Base-by-base conservation (phyloP, 2,113 vertebrate genomes). In the Corythornis cristatus region DNA sequence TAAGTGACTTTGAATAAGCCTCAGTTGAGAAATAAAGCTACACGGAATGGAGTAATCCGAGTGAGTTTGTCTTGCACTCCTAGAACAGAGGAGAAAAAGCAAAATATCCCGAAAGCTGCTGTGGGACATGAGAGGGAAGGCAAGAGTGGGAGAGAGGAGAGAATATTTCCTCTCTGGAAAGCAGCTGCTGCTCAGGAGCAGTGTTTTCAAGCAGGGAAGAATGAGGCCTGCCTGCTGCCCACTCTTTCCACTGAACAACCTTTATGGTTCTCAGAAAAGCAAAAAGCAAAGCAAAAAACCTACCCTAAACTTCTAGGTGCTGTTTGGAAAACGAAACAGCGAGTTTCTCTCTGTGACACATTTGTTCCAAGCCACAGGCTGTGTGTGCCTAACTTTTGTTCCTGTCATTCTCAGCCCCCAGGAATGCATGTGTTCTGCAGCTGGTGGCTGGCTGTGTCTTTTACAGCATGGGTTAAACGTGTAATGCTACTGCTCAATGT, bases 321-420 rank as follows among this genome's bases (percentile, higher is more conserved):
- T 54, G 67, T 76, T 76, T 90, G 79, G 80, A 91, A 92, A 89
- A 56, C 54, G 75, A 88, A 94, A 81, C 37, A 51, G 65, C 17
- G 37, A 31, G 18, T 77, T 86, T 66, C 31, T 93, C 13, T 67
- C 79, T 43, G 3, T 90, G 86, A 90, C 73, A 75, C 40, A 28
- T 88, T 94, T 86, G 43, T 92, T 91, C 73, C 88, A 83, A 88
- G 50, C 73, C 77, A 67, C 68, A 83, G 68, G 71, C 25, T 64
- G 23, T 87, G 56, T n/a, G 11, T 25, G 15, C 1, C 1, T 77
- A 37, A 25, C 84, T 94, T 93, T 80, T 93, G 46, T 83, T 78
- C 40, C 57, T 68, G 77, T 68, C 72, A 20, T 72, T 78, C 70
- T 81, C 65, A 62, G 40, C 33, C 37, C 67, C 77, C 64, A 86